A percentile compares a stretch with the other conserved stretches of the same genome.
These are phyloP conservation scores for Trachops cirrhosus DNA, from an alignment of 2,797 vertebrate genomes.

Conservation along the genomic window DNA sequence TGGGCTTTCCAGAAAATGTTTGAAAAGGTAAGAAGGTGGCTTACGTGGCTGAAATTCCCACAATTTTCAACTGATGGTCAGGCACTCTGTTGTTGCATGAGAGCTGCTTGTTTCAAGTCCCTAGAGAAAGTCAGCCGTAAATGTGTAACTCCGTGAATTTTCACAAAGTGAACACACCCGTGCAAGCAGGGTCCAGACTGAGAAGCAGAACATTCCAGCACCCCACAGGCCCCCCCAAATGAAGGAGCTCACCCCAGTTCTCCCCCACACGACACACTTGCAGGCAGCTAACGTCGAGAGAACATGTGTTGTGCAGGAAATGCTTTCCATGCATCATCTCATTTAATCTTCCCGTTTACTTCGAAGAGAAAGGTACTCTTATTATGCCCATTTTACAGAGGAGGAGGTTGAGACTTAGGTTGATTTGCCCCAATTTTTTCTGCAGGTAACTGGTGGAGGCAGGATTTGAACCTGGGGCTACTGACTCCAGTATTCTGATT, in stretches of 20 bases:
- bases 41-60: neutral
- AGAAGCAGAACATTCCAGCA: neutral
- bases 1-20: neutral
- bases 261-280: neutral
- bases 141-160: neutral
- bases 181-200: neutral
- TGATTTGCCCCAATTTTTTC: neutral
- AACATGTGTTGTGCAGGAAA: neutral
- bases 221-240: accelerated
- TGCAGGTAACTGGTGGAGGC: neutral
- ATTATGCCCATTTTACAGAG: neutral
- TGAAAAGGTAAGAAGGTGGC: neutral
- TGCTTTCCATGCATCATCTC: neutral
- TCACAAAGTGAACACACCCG: neutral
- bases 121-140: too few relatives aligned
- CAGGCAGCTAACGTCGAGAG: neutral
- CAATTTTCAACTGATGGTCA: accelerated
- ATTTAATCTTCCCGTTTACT: neutral
- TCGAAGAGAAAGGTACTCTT: neutral
- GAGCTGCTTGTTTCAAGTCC: neutral
- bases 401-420: neutral
- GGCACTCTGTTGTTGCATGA: too few relatives aligned
- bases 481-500: neutral
- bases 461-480: neutral
- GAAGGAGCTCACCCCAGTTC: neutral